Evolutionary conservation across 2,888 invertebrate genomes (phyloP).

Genomic region (Punctoribates punctum): DNA sequence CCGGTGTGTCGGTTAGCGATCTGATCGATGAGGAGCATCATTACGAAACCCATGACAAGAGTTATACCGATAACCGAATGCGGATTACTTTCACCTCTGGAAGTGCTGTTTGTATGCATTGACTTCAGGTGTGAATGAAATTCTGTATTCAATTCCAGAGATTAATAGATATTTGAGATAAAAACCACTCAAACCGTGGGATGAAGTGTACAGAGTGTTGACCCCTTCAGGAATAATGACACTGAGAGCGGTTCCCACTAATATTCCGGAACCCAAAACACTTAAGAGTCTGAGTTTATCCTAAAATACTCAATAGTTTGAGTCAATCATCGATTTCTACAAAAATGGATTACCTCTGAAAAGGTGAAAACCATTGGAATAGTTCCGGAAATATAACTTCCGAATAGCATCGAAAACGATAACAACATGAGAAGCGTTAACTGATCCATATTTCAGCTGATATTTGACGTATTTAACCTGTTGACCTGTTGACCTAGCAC

Average conservation of each 20-base stretch:
- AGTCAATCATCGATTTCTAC: too few species aligned
- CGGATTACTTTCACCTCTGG: constrained; percentile 57
- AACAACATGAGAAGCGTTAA: constrained; percentile 75
- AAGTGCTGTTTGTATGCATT: not conserved
- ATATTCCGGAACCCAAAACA: constrained; percentile 90
- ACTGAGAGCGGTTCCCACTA: constrained; percentile 94
- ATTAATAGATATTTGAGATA: not conserved
- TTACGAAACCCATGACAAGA: constrained; percentile 89
- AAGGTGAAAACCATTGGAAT: constrained; percentile 89
- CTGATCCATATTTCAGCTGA: constrained; percentile 69
- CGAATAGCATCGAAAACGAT: constrained; percentile 87
- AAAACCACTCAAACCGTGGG: constrained; percentile 13
- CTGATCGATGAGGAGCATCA: constrained; percentile 96
- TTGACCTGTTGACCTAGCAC: too few species aligned
- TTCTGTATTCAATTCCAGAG: constrained; percentile 10
- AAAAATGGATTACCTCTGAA: constrained; percentile 70
- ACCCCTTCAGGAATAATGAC: constrained; percentile 99
- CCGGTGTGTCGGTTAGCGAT: constrained; percentile 52
- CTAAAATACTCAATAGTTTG: constrained; percentile 57
- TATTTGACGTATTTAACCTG: too few species aligned
- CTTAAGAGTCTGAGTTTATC: constrained; percentile 89
- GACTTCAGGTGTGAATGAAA: constrained; percentile 36
- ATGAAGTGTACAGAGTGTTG: constrained; percentile 57
- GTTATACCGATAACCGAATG: constrained; percentile 85
- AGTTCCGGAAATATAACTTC: constrained; percentile 90